Percentiles rank a stretch among this genome's conserved stretches.
Evolutionary conservation across 2,888 invertebrate genomes (phyloP).

Genomic region (Noctua fimbriata): DNA sequence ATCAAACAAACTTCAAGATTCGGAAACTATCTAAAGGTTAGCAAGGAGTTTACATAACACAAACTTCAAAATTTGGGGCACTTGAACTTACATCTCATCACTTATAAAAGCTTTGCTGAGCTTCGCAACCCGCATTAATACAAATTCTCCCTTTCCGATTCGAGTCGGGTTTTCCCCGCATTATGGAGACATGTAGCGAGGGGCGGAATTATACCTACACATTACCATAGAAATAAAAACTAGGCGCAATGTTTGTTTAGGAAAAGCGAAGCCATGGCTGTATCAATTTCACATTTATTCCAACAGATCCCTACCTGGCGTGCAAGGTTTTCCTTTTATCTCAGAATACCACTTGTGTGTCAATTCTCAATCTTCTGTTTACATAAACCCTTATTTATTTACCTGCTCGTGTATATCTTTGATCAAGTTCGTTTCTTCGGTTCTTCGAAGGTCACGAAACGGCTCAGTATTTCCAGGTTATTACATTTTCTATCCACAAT

Average conservation of each 20-base stretch:
- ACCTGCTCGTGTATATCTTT: not conserved
- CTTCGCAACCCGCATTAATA: constrained; percentile 69
- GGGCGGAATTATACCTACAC: constrained; percentile 56
- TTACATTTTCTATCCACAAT: not conserved
- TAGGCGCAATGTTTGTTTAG: constrained; percentile 60
- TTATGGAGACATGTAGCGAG: constrained; percentile 56
- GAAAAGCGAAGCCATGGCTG: constrained; percentile 49
- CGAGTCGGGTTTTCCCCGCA: constrained; percentile 63
- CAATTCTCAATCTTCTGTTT: constrained; percentile 11
- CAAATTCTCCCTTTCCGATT: constrained; percentile 73
- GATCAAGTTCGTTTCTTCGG: not conserved
- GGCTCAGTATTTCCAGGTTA: not conserved
- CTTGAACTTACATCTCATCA: constrained; percentile 56
- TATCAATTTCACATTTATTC: constrained; percentile 44
- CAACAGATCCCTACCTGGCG: constrained; percentile 13
- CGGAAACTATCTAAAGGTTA: constrained; percentile 19
- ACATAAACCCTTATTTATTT: constrained; percentile 23
- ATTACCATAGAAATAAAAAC: constrained; percentile 73
- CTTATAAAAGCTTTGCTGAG: constrained; percentile 67
- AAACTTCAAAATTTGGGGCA: constrained; percentile 49
- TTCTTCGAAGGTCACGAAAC: not conserved
- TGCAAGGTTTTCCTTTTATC: constrained; percentile 44
- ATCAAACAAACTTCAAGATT: constrained; percentile 37
- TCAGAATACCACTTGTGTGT: constrained; percentile 9
- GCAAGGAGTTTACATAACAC: constrained; percentile 27